Base-by-base conservation (phyloP, 2,113 vertebrate species). In the Orycteropus afer region DNA sequence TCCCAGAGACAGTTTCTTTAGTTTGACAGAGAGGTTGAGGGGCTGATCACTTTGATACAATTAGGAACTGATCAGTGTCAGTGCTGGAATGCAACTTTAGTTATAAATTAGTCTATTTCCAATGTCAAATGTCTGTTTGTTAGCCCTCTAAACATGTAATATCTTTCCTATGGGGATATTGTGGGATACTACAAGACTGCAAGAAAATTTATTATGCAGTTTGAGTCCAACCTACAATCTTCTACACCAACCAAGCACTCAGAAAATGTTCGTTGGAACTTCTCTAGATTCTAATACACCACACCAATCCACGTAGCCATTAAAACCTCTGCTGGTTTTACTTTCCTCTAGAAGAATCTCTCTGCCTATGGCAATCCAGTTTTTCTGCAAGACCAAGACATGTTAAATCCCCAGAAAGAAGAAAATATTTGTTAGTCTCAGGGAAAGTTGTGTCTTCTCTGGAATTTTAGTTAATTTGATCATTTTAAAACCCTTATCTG, bases 401-500 rank as follows among this genome's bases (percentile, higher is more conserved):
- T 57, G 53, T 61, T 67, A 83, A 61, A 74, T 73, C 20, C 40
- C 14, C 23, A 51, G 32, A n/a, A 32, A 12, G 17, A 85, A 73
- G 76, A 69, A 81, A 90, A 77, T 22, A 65, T 34, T 89, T 90
- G 34, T 8, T 53, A 86, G 67, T 59, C 20, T 91, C 40, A 42
- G n/a, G 65, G 20, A 88, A 87, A 0, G 3, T 40, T 79, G 42
- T 84, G n/a, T 12, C 4, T 37, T 78, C 40, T 82, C 81, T 73
- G 51, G 37, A 82, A 76, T 73, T 81, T 86, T 85, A n/a, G 23
- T 51, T 80, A 57, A 81, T 88, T 34, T 90, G 65, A n/a, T 88
- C 32, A 51, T 34, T 27, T 25, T 47, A n/a, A 51, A 55, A 55
- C 4, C 4, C 53, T 55, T 55, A 17, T 17, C 7, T 55, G 53